Percentiles rank a stretch among this genome's conserved stretches.
Evolutionary conservation across 2,113 vertebrate genomes (phyloP).

Genomic region (Lophotis ruficrista): DNA sequence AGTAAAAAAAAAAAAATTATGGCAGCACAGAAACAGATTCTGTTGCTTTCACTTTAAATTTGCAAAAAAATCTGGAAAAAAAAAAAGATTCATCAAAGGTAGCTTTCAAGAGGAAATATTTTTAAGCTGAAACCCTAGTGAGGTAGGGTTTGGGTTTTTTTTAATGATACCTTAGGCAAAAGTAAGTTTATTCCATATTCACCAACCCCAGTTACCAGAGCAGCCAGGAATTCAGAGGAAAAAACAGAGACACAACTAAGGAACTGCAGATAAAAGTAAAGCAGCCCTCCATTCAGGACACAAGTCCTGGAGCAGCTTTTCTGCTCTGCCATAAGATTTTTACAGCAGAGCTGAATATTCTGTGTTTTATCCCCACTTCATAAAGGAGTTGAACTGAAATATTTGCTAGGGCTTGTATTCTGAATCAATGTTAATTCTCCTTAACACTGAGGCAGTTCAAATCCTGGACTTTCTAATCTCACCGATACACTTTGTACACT

Average conservation of each 20-base stretch:
- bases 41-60: neutral
- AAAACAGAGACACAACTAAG: neutral
- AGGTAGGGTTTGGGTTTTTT: neutral
- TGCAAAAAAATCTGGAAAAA: neutral
- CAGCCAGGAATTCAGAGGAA: neutral
- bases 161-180: constrained; percentile 1
- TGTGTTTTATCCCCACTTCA: neutral
- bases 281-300: neutral
- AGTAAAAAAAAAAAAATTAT: neutral
- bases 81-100: neutral
- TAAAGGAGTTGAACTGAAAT: neutral
- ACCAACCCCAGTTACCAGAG: neutral
- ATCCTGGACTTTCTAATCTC: neutral
- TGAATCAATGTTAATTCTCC: neutral
- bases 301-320: neutral
- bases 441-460: neutral
- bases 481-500: neutral
- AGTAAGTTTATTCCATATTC: neutral
- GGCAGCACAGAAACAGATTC: neutral
- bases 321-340: neutral
- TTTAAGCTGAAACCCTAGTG: neutral
- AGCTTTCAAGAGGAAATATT: constrained; percentile 1
- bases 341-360: neutral
- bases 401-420: neutral
- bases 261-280: neutral